phyloP scores from a whole-genome alignment of 2,797 vertebrate species.

The Hapalemur alaotrensis region DNA sequence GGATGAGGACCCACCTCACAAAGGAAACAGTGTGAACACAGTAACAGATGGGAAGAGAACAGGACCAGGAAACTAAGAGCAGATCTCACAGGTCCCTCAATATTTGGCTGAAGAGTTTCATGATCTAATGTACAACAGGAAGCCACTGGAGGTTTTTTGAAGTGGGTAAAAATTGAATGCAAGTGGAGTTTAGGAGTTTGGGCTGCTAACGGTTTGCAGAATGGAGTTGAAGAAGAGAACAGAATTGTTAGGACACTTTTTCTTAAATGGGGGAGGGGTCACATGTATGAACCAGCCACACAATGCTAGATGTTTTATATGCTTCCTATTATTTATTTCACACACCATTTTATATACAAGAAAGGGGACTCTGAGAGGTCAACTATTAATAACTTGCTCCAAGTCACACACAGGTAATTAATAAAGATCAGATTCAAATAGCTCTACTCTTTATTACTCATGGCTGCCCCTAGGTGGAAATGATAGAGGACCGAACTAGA shows the following conservation, averaged over 20 bases:
- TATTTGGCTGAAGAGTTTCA: not conserved
- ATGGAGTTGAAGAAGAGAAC: not conserved
- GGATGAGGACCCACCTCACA: not conserved
- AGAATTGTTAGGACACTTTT: not conserved
- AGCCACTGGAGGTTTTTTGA: not conserved
- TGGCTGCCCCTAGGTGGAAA: not conserved
- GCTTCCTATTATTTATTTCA: not conserved
- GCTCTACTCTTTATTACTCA: not conserved
- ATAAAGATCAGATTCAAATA: not conserved
- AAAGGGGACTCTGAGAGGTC: not conserved
- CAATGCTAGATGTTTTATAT: not conserved
- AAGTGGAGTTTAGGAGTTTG: not conserved
- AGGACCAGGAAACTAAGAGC: not conserved
- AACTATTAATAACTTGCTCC: not conserved
- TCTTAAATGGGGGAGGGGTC: not conserved
- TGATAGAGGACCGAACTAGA: not conserved
- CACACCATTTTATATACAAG: not conserved
- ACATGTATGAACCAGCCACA: not conserved
- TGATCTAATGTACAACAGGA: not conserved
- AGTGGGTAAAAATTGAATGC: slow-evolving; percentile 9
- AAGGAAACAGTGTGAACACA: not conserved
- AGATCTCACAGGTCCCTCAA: not conserved
- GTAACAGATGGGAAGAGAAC: not conserved
- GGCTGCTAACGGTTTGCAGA: not conserved
- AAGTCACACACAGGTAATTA: not conserved